phyloP scores from a whole-genome alignment of 1,140 invertebrate genomes.

The Achatina immaculata region DNA sequence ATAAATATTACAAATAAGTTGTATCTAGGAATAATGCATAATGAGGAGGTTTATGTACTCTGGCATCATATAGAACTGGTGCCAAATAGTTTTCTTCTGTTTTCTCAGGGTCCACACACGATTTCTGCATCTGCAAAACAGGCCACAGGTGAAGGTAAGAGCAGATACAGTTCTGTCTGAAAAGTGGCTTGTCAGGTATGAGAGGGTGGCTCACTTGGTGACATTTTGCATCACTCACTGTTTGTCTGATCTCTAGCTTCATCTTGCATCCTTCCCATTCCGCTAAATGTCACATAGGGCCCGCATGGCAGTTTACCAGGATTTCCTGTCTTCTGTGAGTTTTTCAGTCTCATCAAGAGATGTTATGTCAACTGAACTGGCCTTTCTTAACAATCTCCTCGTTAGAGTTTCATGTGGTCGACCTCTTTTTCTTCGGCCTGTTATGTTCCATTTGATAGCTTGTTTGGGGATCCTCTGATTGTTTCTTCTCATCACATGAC shows the following conservation, averaged over 20 bases:
- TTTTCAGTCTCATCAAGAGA: background rate
- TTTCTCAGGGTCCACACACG: conserved; percentile 21
- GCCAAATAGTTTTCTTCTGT: background rate
- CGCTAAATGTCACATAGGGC: too few relatives aligned
- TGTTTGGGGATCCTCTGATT: too few relatives aligned
- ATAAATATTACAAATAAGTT: background rate
- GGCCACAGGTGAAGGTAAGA: conserved; percentile 5
- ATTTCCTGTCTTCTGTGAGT: background rate
- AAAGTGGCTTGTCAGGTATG: background rate
- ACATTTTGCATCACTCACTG: background rate
- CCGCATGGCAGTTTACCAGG: background rate
- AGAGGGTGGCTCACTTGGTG: background rate
- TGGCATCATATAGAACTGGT: background rate
- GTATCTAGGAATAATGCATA: background rate
- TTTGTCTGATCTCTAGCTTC: too few relatives aligned
- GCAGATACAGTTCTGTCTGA: background rate
- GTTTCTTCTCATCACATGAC: too few relatives aligned
- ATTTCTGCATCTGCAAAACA: background rate
- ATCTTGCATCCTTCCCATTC: too few relatives aligned
- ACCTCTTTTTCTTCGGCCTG: too few relatives aligned
- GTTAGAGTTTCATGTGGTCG: too few relatives aligned
- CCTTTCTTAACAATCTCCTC: too few relatives aligned
- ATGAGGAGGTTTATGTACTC: background rate
- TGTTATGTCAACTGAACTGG: too few relatives aligned
- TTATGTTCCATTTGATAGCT: too few relatives aligned